Percentiles rank a stretch among this genome's conserved stretches.
Conservation (phyloP, 1,140 invertebrate species). For the Drosophila teissieri region DNA sequence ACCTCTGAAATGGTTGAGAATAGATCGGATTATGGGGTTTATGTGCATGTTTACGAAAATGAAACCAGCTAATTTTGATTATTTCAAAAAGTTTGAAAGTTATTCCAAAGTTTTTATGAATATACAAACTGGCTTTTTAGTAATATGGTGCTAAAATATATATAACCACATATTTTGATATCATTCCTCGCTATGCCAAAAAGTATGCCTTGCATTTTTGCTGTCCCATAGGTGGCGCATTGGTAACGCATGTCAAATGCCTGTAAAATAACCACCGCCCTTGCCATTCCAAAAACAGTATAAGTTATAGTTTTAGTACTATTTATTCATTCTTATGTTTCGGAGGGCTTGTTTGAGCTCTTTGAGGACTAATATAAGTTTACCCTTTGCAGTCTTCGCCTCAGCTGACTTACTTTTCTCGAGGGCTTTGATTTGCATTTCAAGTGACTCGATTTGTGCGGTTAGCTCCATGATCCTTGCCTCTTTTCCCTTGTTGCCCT, state of each 20-base stretch:
- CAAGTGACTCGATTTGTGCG: constrained; percentile 15
- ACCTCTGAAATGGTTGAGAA: constrained; percentile 16
- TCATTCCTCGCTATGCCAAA: not conserved
- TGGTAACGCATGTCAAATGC: not conserved
- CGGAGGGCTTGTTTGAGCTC: constrained; percentile 15
- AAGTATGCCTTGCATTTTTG: constrained; percentile 5
- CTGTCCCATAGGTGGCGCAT: not conserved
- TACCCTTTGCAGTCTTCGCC: not conserved
- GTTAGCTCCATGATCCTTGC: constrained; percentile 22
- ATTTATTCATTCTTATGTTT: constrained; percentile 23
- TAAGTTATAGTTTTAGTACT: not conserved
- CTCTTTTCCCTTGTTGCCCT: constrained; percentile 23
- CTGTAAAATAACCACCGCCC: not conserved
- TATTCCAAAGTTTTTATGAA: not conserved
- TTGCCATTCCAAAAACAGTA: too few relatives aligned
- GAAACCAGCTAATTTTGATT: not conserved
- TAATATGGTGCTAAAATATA: too few relatives aligned
- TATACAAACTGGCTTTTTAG: not conserved
- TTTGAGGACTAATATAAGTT: constrained; percentile 8
- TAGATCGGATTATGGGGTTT: constrained; percentile 6
- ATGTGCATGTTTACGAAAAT: constrained; percentile 1
- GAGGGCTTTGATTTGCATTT: constrained; percentile 18
- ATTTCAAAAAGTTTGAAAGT: constrained; percentile 2
- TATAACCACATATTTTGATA: too few relatives aligned
- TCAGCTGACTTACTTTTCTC: constrained; percentile 7